Conservation (phyloP, 2,797 vertebrate genomes). For the Cynodonichthys magdalenae region DNA sequence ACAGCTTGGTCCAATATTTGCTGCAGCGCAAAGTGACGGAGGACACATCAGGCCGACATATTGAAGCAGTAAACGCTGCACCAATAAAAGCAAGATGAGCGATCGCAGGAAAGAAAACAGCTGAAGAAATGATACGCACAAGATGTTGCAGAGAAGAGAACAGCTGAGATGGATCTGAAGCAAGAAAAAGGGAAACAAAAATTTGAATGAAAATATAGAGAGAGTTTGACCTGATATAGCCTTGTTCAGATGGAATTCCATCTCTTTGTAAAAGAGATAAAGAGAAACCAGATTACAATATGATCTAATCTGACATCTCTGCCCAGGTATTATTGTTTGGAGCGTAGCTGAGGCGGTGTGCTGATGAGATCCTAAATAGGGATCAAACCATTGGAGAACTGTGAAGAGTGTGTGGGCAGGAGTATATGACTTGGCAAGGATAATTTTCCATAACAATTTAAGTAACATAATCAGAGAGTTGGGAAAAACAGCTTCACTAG, state of each 20-base stretch:
- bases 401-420: neutral
- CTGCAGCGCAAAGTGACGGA: slow-evolving; percentile 44
- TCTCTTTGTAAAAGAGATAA: slow-evolving; percentile 2
- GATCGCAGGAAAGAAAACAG: slow-evolving; percentile 37
- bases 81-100: slow-evolving; percentile 59
- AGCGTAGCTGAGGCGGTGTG: neutral
- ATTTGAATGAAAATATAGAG: slow-evolving; percentile 31
- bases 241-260: neutral
- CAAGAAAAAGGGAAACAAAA: slow-evolving; percentile 29
- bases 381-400: neutral
- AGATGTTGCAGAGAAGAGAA: slow-evolving; percentile 33
- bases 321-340: neutral
- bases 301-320: neutral
- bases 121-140: slow-evolving; percentile 52
- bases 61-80: slow-evolving; percentile 22
- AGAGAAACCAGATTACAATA: neutral
- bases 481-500: too few species aligned
- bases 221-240: slow-evolving; percentile 24
- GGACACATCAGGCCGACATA: slow-evolving; percentile 49
- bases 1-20: slow-evolving; percentile 82
- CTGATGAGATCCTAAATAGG: neutral
- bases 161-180: slow-evolving; percentile 28
- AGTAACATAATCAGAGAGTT: too few species aligned
- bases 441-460: neutral
- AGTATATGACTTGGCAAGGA: neutral